phyloP scores from a whole-genome alignment of 1,140 invertebrate genomes.

The Aphidius ervi region DNA sequence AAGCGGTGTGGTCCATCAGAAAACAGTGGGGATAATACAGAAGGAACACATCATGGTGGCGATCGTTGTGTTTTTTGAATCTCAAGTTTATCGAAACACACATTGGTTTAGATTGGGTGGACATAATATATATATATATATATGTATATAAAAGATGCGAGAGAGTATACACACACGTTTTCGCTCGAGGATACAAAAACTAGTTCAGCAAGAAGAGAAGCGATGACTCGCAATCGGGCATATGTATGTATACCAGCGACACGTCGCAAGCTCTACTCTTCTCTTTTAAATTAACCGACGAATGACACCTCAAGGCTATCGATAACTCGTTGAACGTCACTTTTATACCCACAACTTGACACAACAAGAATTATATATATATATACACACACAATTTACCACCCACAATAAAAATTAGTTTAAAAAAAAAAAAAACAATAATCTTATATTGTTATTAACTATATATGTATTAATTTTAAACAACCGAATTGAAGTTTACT shows the following conservation, averaged over 20 bases:
- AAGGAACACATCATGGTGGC: constrained; percentile 26
- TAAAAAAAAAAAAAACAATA: too few species aligned
- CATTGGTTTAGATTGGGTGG: constrained; percentile 3
- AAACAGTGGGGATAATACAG: background rate
- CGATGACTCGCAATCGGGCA: constrained; percentile 30
- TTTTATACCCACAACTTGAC: constrained; percentile 16
- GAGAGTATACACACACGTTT: constrained; percentile 24
- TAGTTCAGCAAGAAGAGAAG: constrained; percentile 28
- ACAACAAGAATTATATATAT: too few species aligned
- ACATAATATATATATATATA: constrained; percentile 17
- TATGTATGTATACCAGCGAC: constrained; percentile 35
- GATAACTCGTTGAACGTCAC: constrained; percentile 41
- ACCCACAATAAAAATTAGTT: too few species aligned
- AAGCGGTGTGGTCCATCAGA: background rate
- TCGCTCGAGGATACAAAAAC: constrained; percentile 41
- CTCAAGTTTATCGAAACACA: constrained; percentile 17
- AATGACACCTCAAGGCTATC: constrained; percentile 48
- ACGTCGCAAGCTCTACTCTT: constrained; percentile 46
- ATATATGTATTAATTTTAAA: too few species aligned
- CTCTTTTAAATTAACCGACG: constrained; percentile 34
- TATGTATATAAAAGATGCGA: constrained; percentile 22
- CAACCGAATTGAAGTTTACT: too few species aligned
- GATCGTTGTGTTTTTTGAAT: constrained; percentile 19
- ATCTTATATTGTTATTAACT: too few species aligned
- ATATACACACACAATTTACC: too few species aligned